Evolutionary conservation across 37 sponge, comb jelly and placozoan species (phyloP).

Genomic region (Cladorhizidae sp.): DNA sequence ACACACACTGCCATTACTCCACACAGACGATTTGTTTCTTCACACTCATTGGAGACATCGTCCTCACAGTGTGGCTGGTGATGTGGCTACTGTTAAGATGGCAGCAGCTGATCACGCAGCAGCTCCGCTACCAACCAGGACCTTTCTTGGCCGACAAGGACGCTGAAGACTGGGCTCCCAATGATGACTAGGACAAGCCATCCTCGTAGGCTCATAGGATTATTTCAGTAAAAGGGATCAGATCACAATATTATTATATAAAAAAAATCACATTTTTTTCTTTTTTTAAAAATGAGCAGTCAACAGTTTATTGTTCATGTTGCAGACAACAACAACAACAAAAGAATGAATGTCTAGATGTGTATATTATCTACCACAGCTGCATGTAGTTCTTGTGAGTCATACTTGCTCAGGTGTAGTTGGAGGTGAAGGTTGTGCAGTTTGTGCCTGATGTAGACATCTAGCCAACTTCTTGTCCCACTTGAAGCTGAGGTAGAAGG

Average conservation of each 20-base stretch:
- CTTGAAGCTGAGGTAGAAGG: background rate
- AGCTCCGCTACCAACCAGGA: slow-evolving; percentile 3
- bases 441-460: background rate
- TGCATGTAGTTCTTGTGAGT: too few species aligned
- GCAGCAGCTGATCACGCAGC: slow-evolving; percentile 9
- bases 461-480: background rate
- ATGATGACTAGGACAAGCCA: too few species aligned
- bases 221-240: too few species aligned
- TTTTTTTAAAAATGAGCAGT: too few species aligned
- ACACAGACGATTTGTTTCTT: background rate
- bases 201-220: too few species aligned
- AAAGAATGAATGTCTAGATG: too few species aligned
- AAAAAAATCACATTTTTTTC: too few species aligned
- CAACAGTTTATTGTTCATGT: too few species aligned
- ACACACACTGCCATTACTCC: too few species aligned
- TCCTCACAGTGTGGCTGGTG: background rate
- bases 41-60: background rate
- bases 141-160: background rate
- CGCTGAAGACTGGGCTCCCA: background rate
- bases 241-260: too few species aligned
- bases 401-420: background rate
- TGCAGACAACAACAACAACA: too few species aligned
- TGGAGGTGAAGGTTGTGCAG: background rate
- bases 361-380: too few species aligned
- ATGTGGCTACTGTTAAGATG: slow-evolving; percentile 9